Percentiles rank a stretch among this genome's conserved stretches.
Evolutionary conservation across 2,888 invertebrate species (phyloP).

Genomic region (Mythimna ferrago): DNA sequence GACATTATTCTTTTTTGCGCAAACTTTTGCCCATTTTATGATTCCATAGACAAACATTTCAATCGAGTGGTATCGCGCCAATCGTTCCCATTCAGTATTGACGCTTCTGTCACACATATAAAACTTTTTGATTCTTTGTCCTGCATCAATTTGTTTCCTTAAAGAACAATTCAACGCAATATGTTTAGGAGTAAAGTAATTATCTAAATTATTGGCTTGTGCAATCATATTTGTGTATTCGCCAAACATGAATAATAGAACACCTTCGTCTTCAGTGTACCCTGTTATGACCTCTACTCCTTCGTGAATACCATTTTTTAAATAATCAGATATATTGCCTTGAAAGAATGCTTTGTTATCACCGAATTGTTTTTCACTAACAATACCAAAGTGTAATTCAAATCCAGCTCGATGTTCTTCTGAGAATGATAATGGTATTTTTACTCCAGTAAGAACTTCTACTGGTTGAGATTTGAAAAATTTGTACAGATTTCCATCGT

Average conservation of each 20-base stretch:
- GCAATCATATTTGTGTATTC: constrained; percentile 52
- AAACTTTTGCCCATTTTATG: constrained; percentile 65
- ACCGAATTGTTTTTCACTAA: constrained; percentile 71
- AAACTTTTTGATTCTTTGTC: constrained; percentile 63
- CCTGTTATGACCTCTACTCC: constrained; percentile 92
- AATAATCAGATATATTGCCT: constrained; percentile 70
- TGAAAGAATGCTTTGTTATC: constrained; percentile 67
- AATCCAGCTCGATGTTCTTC: constrained; percentile 52
- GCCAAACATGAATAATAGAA: constrained; percentile 37
- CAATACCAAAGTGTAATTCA: constrained; percentile 62
- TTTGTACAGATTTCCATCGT: constrained; percentile 64
- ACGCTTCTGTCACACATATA: constrained; percentile 62
- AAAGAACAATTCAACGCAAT: constrained; percentile 51
- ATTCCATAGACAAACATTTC: constrained; percentile 63
- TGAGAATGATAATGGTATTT: constrained; percentile 59
- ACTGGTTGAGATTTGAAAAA: constrained; percentile 68
- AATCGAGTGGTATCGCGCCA: constrained; percentile 62
- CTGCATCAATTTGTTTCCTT: constrained; percentile 66
- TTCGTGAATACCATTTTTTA: constrained; percentile 82
- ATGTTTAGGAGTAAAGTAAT: constrained; percentile 64
- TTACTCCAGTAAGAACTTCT: constrained; percentile 49
- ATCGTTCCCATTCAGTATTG: constrained; percentile 55
- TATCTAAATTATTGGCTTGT: constrained; percentile 60
- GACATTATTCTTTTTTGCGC: constrained; percentile 59
- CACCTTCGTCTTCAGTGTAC: constrained; percentile 92